Evolutionary conservation across 2,888 invertebrate genomes (phyloP).

Genomic region (Sturmia bella): DNA sequence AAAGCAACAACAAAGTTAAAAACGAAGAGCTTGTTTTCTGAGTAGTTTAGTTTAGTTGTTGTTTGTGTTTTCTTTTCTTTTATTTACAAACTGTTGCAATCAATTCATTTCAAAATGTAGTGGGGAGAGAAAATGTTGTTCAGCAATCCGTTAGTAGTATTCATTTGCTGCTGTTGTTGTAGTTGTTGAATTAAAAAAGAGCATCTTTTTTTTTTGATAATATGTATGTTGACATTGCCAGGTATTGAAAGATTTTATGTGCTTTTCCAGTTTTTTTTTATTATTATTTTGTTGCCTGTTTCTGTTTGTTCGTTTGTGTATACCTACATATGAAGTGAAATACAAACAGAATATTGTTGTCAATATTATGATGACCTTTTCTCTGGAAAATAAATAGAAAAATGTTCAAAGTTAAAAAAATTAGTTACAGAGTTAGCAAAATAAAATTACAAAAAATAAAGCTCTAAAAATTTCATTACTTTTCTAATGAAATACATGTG

Average conservation of each 20-base stretch:
- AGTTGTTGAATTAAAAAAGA: slow-evolving; percentile 28
- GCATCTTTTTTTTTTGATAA: slow-evolving; percentile 42
- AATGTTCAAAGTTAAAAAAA: slow-evolving; percentile 4
- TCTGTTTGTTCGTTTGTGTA: slow-evolving; percentile 7
- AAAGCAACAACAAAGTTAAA: neutral
- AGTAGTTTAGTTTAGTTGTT: neutral
- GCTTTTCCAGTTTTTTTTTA: neutral
- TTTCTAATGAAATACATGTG: neutral
- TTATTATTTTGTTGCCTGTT: slow-evolving; percentile 1
- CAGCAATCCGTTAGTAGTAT: slow-evolving; percentile 11
- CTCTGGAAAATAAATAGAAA: slow-evolving; percentile 60
- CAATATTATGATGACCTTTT: slow-evolving; percentile 62
- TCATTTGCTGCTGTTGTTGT: slow-evolving; percentile 9
- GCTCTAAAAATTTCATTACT: slow-evolving; percentile 7
- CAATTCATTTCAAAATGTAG: slow-evolving; percentile 12
- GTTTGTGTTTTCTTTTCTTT: neutral
- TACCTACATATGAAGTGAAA: slow-evolving; percentile 20
- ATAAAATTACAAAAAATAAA: too few relatives aligned
- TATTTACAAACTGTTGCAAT: slow-evolving; percentile 54
- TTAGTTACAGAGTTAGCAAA: slow-evolving; percentile 9
- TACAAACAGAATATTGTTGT: slow-evolving; percentile 45
- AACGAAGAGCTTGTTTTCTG: neutral
- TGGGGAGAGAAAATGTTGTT: neutral
- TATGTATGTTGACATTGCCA: slow-evolving; percentile 60
- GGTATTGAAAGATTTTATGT: slow-evolving; percentile 57